These are phyloP conservation scores for Lamprotornis superbus DNA, from an alignment of 2,113 vertebrate genomes.

Conservation along the genomic window DNA sequence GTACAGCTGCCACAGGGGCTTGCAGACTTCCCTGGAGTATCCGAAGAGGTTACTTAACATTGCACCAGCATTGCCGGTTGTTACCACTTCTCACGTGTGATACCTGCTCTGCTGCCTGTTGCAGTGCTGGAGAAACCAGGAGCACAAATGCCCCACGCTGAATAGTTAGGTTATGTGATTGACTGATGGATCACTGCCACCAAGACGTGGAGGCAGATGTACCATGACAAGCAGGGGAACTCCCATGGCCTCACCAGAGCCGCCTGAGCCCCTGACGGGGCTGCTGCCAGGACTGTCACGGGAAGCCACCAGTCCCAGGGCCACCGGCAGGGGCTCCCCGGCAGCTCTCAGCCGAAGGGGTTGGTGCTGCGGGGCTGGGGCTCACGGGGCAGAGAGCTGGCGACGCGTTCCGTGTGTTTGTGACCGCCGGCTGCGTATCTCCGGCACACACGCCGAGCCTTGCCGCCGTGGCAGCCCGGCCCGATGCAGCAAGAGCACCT, in stretches of 20 bases:
- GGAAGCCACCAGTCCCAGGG: not conserved
- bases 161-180: accelerated
- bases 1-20: not conserved
- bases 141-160: not conserved
- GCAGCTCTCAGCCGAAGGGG: not conserved
- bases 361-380: not conserved
- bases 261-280: accelerated
- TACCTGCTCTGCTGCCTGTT: accelerated
- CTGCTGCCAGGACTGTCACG: not conserved
- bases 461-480: accelerated
- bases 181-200: accelerated
- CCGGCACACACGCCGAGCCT: accelerated
- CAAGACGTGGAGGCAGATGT: not conserved
- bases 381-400: accelerated
- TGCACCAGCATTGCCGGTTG: accelerated
- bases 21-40: not conserved
- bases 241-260: accelerated
- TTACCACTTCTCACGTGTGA: accelerated
- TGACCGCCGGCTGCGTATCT: accelerated
- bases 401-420: accelerated
- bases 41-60: accelerated
- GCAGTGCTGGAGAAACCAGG: not conserved
- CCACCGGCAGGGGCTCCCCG: not conserved
- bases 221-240: not conserved
- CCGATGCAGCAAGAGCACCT: accelerated